Conservation (phyloP, 2,113 vertebrate genomes). For the Xiphophorus maculatus region DNA sequence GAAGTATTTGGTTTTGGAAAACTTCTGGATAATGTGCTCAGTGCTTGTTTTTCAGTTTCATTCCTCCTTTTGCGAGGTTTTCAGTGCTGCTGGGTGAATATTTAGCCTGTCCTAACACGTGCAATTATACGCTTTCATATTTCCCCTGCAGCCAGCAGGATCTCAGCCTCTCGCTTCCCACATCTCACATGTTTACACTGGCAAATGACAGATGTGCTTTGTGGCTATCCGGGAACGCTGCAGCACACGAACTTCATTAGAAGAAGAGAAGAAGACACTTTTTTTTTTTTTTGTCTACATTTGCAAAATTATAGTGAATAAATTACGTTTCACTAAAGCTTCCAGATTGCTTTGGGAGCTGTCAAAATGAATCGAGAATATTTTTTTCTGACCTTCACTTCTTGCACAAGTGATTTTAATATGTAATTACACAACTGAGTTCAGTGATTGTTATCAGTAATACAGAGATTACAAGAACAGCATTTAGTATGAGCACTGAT, state of each 20-base stretch:
- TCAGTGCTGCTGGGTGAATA: not conserved
- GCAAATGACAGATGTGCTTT: not conserved
- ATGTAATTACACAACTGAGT: not conserved
- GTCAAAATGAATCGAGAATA: no score
- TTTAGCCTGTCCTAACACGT: not conserved
- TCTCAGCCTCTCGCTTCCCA: not conserved
- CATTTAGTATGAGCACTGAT: no score
- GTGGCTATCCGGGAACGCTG: not conserved
- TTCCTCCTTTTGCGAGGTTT: not conserved
- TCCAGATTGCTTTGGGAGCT: no score
- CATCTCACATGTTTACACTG: not conserved
- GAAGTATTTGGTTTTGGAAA: not conserved
- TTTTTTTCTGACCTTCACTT: no score
- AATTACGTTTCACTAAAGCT: not conserved
- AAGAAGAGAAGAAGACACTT: not conserved
- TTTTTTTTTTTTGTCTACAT: not conserved
- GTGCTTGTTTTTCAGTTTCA: not conserved
- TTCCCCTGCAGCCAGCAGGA: not conserved
- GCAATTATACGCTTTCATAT: not conserved
- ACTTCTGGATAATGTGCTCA: not conserved
- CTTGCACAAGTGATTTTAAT: not conserved
- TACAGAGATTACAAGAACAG: no score
- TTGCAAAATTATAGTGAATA: not conserved
- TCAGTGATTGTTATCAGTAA: not conserved
- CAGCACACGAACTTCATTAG: not conserved